Evolutionary conservation across 2,888 invertebrate species (phyloP).

Genomic region (Synanthedon andrenaeformis): DNA sequence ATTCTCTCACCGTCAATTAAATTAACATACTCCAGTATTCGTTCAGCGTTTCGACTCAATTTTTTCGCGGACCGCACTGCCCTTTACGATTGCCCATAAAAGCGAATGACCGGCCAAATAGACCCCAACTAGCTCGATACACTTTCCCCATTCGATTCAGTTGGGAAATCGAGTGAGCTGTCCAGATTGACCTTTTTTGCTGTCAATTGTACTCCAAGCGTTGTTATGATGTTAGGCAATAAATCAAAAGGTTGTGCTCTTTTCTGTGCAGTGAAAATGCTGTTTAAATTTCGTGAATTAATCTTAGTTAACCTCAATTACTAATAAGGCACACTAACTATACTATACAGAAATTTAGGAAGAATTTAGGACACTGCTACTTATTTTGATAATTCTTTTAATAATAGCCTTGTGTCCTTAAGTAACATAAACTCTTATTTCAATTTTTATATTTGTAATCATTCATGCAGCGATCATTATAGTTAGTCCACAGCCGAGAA

Average conservation of each 20-base stretch:
- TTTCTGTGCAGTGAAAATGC: no score
- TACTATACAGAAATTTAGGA: no score
- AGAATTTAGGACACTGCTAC: no score
- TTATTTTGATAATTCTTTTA: no score
- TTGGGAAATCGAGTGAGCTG: constrained; percentile 16
- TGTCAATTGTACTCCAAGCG: constrained; percentile 13
- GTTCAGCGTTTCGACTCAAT: constrained; percentile 23
- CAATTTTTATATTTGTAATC: no score
- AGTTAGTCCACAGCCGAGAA: no score
- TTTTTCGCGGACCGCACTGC: constrained; percentile 32
- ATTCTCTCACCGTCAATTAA: constrained; percentile 17
- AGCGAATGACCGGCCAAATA: constrained; percentile 33
- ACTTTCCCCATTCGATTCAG: constrained; percentile 16
- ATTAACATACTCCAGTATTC: constrained; percentile 43
- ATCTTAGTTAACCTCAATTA: no score
- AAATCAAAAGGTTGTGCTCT: constrained; percentile 2
- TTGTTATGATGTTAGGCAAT: constrained; percentile 9
- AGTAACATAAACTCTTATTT: no score
- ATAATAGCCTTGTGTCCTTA: no score
- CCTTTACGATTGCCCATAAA: constrained; percentile 50
- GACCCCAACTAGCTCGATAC: constrained; percentile 26
- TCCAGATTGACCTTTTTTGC: constrained; percentile 17
- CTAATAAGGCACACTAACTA: no score
- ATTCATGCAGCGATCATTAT: no score
- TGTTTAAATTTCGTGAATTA: no score